Evolutionary conservation across 2,888 invertebrate species (phyloP), one percentile per base, ranked within the genome.

Genomic region (Microplitis deprimator): DNA sequence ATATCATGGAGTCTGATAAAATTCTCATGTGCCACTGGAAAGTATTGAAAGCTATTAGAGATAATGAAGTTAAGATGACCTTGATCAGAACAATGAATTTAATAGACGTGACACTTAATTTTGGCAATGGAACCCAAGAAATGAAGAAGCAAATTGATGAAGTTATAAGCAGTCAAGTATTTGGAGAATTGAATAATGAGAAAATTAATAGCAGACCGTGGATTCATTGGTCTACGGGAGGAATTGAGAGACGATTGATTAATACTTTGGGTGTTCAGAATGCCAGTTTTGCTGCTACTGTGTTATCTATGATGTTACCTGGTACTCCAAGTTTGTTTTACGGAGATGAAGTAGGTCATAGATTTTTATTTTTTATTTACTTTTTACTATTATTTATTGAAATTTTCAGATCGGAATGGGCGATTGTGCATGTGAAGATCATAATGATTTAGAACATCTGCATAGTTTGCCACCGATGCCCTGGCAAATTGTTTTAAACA

Each of bases 251-350:
- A 20, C 91, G 91, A 71, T 91, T 95, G 76, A 87, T 94, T 40
- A 91, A 93, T 7, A 90, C 91, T 1, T 81, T 89, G 4, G 77
- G 65, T 38, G 85, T 87, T 5, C 88, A 88, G 0, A 94, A 95
- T 84, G 93, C 93, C 38, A 94, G 94, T 38, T 90, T 95, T 67
- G 94, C 94, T 1, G 92, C 94, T 5, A 92, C 93, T 1, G 91
- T 96, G 80, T 91, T 98, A 83, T 94, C 96, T 85, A 91, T 97
- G 87, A 93, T 95, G 90, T 91, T 98, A 61, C 97, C 97, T 0
- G 98, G 95, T 4, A 96, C 97, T 0, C 93, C 96, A 0, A 95
- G 94, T 82, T 93, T 97, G 83, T 96, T 97, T 90, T 98, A 98
- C 89, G 97, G 97, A 0, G 97, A 98, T 89, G 97, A 98, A 91